These are phyloP conservation scores for Sycobia sp. DNA, from an alignment of 1,140 invertebrate species.

Conservation along the genomic window DNA sequence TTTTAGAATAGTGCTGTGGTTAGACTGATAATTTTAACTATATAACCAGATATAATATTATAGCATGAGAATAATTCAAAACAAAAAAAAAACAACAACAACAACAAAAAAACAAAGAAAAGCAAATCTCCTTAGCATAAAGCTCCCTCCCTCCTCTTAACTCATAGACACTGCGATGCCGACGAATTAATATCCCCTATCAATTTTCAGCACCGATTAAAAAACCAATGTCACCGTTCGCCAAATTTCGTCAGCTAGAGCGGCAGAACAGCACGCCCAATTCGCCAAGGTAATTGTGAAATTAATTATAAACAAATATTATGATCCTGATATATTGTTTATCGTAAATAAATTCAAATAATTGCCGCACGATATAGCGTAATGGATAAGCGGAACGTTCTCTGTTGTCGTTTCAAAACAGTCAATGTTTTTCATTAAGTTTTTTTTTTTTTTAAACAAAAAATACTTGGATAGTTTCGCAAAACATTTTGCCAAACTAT, in stretches of 20 bases:
- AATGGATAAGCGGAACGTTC: too few species aligned
- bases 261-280: conserved; percentile 77
- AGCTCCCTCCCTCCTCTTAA: conserved; percentile 33
- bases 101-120: too few species aligned
- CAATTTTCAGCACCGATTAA: conserved; percentile 65
- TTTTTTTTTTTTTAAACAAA: too few species aligned
- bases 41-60: conserved; percentile 3
- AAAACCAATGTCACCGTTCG: conserved; percentile 82
- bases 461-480: too few species aligned
- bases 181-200: conserved; percentile 43
- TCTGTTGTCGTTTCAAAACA: too few species aligned
- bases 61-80: conserved; percentile 18
- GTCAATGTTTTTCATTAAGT: too few species aligned
- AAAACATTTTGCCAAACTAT: too few species aligned
- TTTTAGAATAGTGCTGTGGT: conserved; percentile 9
- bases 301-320: too few species aligned
- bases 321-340: too few species aligned
- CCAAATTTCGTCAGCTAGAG: conserved; percentile 89
- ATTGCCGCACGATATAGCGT: too few species aligned
- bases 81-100: too few species aligned
- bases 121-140: conserved; percentile 1
- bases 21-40: conserved; percentile 17
- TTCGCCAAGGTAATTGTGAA: conserved; percentile 75
- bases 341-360: too few species aligned
- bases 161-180: conserved; percentile 30